Percentiles rank a stretch among this genome's conserved stretches.
Evolutionary conservation across 2,888 invertebrate species (phyloP).

Genomic region (Dryocosmus kuriphilus): DNA sequence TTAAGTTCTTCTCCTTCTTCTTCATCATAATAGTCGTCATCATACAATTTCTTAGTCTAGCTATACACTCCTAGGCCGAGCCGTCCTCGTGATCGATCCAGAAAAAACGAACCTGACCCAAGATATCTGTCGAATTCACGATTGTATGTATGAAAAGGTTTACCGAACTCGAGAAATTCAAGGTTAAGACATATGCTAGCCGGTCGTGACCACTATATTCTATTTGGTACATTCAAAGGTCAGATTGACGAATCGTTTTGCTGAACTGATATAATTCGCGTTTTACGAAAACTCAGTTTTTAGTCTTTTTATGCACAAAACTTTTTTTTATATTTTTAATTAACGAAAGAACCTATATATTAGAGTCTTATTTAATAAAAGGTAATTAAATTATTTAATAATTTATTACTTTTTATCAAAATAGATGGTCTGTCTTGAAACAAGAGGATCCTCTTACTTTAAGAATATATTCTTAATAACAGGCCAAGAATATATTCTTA

Average conservation of each 20-base stretch:
- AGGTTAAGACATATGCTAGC: not conserved
- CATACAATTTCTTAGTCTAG: not conserved
- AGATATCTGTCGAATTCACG: not conserved
- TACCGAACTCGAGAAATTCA: constrained; percentile 21
- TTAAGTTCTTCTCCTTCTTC: not conserved
- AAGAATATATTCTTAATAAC: too few species aligned
- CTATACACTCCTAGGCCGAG: not conserved
- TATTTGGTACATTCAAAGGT: constrained; percentile 12
- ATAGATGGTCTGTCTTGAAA: too few species aligned
- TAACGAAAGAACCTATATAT: too few species aligned
- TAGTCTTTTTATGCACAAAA: too few species aligned
- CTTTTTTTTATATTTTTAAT: too few species aligned
- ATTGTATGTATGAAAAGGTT: not conserved
- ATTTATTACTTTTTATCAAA: too few species aligned
- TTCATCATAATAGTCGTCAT: not conserved
- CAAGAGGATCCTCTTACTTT: too few species aligned
- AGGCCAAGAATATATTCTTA: too few species aligned
- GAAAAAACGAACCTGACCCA: constrained; percentile 1
- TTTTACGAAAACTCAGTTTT: too few species aligned
- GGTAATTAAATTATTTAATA: too few species aligned
- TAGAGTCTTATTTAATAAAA: too few species aligned
- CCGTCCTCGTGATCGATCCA: constrained; percentile 4
- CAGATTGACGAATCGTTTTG: not conserved
- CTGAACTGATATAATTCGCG: too few species aligned
- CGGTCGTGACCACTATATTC: constrained; percentile 14